Base-by-base conservation (phyloP, 2,888 invertebrate genomes). In the Apantesis nais region DNA sequence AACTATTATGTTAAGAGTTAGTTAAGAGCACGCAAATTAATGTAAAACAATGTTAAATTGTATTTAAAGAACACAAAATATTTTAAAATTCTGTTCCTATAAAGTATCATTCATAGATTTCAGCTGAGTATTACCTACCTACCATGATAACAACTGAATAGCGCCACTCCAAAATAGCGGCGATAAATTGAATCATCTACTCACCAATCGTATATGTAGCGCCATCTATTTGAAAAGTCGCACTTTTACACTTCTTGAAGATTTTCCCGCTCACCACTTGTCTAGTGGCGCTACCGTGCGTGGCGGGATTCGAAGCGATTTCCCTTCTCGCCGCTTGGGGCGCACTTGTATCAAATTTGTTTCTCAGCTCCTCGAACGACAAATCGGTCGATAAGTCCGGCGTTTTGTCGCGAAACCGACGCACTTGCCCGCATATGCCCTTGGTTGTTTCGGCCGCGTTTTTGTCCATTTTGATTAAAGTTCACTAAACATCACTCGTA, bases 171-270 rank as follows among this genome's bases (percentile, higher is more conserved):
- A 31, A 66, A 41, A 62, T 14, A 62, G 70, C 73, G 87, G 80
- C 64, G 78, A 16, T 81, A 87, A 83, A 71, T 61, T 4, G 68
- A 72, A 85, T 82, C 75, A 83, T 60, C 11, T 66, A 93, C 96
- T 96, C 94, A 98, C 98, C 98, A 94, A 98, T 98, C 78, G 97
- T 98, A 87, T 98, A 98, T 78, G 97, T 97, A 80, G 97, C 97
- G 88, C 98, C 98, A 93, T 98, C 98, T 91, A 98, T 96, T 85
- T 97, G 97, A 91, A 98, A 98, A 75, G 98, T 98, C 68, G 98
- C 98, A 90, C 98, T 98, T 94, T 98, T 97, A 95, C 98, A 98
- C 92, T 98, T 98, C 95, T 97, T 97, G 93, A 97, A 97, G 75
- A 97, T 90, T 86, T 97, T 96, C 73, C 95, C 95, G 85, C 95